Base-by-base conservation (phyloP, 2,888 invertebrate species). In the Lithosia quadra region DNA sequence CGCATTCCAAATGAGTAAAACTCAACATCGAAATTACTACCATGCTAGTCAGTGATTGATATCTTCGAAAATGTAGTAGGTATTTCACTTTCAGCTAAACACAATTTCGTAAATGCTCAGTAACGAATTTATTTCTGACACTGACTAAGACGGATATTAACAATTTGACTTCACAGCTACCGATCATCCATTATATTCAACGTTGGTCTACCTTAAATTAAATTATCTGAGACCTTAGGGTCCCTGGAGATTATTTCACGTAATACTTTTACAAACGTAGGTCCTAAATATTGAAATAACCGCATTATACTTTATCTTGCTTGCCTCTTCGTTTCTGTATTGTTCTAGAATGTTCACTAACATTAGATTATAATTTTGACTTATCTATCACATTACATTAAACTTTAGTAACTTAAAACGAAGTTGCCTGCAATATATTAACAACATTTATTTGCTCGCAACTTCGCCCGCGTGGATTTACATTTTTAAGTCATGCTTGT, bases 301-400 rank as follows among this genome's bases (percentile, higher is more conserved):
- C 79, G 18, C 72, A 74, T 76, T 72, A 81, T 71, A 79, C 79
- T 80, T 82, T 83, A 80, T 80, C 78, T 78, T 75, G 74, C 71
- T 68, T 63, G 18, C 39, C 24, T 63, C 53, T 62, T 28, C 28
- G 43, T 49, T 49, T 62, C 49, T 62, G 55, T 55, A 55, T n/a
- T n/a, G n/a, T n/a, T n/a, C n/a, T n/a, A n/a, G n/a, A n/a, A n/a
- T n/a, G n/a, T n/a, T n/a, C n/a, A n/a, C n/a, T n/a, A n/a, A n/a
- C n/a, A n/a, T n/a, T n/a, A n/a, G n/a, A n/a, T n/a, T n/a, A n/a
- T n/a, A n/a, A n/a, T n/a, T n/a, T n/a, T n/a, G n/a, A n/a, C n/a
- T n/a, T n/a, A n/a, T n/a, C n/a, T n/a, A n/a, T n/a, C n/a, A n/a
- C n/a, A n/a, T n/a, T n/a, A n/a, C n/a, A n/a, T n/a, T n/a, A n/a